Evolutionary conservation across 2,797 vertebrate species (phyloP), one percentile per base, ranked within the genome.

Genomic region (Poeciliopsis paucimaculata): DNA sequence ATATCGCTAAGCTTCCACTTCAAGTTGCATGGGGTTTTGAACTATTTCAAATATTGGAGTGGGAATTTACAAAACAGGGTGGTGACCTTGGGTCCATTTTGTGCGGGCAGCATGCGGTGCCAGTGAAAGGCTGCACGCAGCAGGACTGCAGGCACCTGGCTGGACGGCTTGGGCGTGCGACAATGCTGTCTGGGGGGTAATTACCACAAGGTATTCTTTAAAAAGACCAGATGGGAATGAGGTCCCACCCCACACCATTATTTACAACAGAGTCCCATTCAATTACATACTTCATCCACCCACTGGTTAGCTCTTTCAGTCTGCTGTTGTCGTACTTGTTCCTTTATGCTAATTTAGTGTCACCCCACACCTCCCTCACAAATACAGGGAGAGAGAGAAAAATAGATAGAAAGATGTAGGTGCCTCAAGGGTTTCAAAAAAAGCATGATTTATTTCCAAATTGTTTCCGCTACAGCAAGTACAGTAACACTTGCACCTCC

Each of bases 131-230:
- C 94, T 88, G 94, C 93, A 96, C 97, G 86, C 98, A 98, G 98
- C 97, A 95, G 97, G 97, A 92, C 96, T 89, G 95, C 95, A 95
- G 97, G 97, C 98, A 99, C 98, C 98, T 99, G 98, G 97, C 96
- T 92, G 96, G 97, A 96, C 94, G 95, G 96, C 96, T 96, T 89
- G 90, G 95, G 95, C 51, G 92, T 95, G 94, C 94, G 95, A 97
- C 97, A 97, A 97, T 97, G 97, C 97, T 96, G 98, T 98, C 97
- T 98, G 91, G 98, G 98, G 96, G 97, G 96, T 98, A 99, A 99
- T 99, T 99, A 99, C 96, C 90, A 95, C 97, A 97, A 99, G 97
- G 97, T 99, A 98, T 97, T 99, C 97, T 99, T 97, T 98, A 97
- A 95, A 94, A 98, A 96, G 97, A 97, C 97, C 98, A 99, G 98